phyloP scores from a whole-genome alignment of 2,888 invertebrate species.

The Xanthorhoe spadicearia region DNA sequence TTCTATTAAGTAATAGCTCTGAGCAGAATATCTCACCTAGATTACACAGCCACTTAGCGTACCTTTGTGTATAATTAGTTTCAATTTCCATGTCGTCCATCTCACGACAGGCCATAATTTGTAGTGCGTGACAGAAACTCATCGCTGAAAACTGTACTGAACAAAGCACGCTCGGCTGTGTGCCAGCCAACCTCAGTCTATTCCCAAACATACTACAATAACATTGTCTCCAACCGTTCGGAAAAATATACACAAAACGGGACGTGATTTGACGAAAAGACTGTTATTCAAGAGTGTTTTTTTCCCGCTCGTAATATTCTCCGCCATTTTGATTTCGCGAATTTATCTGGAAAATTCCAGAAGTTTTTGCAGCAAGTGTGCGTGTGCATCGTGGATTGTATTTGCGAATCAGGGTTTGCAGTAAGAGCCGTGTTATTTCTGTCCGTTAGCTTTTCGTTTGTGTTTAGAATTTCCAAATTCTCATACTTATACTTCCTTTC shows the following conservation, averaged over 20 bases:
- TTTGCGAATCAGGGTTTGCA: slow-evolving; percentile 42
- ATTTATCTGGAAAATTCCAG: slow-evolving; percentile 55
- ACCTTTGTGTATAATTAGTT: slow-evolving; percentile 24
- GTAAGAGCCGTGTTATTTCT: slow-evolving; percentile 34
- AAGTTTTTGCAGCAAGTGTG: slow-evolving; percentile 45
- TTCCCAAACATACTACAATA: slow-evolving; percentile 69
- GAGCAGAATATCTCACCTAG: not conserved
- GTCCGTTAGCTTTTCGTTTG: slow-evolving; percentile 3
- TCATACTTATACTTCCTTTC: too few relatives aligned
- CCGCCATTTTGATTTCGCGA: slow-evolving; percentile 40
- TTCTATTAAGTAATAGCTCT: too few relatives aligned
- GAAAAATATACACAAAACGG: slow-evolving; percentile 42
- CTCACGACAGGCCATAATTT: slow-evolving; percentile 49
- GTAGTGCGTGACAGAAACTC: slow-evolving; percentile 64
- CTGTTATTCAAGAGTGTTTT: slow-evolving; percentile 34
- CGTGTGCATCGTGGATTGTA: slow-evolving; percentile 34
- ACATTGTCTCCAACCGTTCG: slow-evolving; percentile 53
- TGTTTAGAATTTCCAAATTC: not conserved
- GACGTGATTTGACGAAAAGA: slow-evolving; percentile 43
- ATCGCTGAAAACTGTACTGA: slow-evolving; percentile 62
- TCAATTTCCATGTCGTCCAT: slow-evolving; percentile 43
- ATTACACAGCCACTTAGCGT: slow-evolving; percentile 23
- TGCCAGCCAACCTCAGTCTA: slow-evolving; percentile 72
- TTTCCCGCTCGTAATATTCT: slow-evolving; percentile 37
- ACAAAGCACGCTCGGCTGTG: slow-evolving; percentile 64